phyloP scores from a whole-genome alignment of 64 coral and sea anemone species.

The Dendronephthya gigantea region DNA sequence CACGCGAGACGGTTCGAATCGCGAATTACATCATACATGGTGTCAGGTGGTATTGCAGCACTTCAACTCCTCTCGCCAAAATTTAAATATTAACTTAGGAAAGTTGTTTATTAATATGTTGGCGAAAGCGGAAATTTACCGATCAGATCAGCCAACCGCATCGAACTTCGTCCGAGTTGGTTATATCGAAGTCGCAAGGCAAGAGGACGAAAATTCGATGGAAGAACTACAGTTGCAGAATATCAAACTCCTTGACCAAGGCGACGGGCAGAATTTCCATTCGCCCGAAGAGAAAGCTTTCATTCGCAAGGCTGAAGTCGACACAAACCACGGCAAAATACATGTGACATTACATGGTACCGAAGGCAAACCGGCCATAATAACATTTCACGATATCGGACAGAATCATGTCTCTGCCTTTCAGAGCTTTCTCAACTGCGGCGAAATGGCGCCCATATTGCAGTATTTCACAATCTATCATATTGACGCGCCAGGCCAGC shows the following conservation, averaged over 20 bases:
- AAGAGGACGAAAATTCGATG: neutral
- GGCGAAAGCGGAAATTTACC: neutral
- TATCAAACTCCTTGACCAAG: constrained; percentile 2
- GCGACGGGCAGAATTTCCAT: neutral
- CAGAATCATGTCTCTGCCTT: constrained; percentile 96
- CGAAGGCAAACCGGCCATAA: constrained; percentile 63
- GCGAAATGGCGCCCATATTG: constrained; percentile 53
- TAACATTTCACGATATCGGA: constrained; percentile 95
- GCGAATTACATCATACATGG: too few species aligned
- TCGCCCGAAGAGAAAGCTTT: constrained; percentile 14
- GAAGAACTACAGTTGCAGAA: neutral
- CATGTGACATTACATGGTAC: constrained; percentile 74
- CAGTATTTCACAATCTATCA: constrained; percentile 86
- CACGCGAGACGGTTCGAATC: too few species aligned
- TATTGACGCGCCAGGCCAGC: constrained; percentile 83
- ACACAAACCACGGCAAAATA: constrained; percentile 51
- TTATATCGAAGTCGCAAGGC: neutral
- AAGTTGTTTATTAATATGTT: neutral
- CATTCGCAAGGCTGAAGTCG: constrained; percentile 50
- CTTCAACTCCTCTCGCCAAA: neutral
- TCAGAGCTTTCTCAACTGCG: constrained; percentile 88
- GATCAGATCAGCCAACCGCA: neutral
- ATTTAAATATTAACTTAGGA: neutral
- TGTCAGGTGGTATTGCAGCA: too few species aligned
- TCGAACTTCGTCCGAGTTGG: neutral